Percentiles rank a stretch among this genome's conserved stretches.
Evolutionary conservation across 2,797 vertebrate genomes (phyloP).

Genomic region (Okamejei kenojei): DNA sequence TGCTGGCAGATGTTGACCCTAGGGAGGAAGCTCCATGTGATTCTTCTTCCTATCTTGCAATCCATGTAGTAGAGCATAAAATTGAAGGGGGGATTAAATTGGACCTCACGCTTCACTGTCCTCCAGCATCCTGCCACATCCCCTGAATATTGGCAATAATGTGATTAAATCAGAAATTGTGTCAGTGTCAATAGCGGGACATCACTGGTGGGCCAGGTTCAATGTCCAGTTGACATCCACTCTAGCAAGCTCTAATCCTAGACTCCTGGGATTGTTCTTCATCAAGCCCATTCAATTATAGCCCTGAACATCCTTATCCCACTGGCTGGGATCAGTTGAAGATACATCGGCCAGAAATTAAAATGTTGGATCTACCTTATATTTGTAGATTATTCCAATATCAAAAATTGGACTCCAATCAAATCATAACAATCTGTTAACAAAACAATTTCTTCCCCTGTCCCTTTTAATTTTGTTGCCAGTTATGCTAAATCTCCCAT

Average conservation of each 20-base stretch:
- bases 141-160: no score
- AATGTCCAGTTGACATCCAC: no score
- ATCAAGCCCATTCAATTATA: no score
- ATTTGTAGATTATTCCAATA: background rate
- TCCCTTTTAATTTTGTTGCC: background rate
- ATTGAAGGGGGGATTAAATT: background rate
- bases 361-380: background rate
- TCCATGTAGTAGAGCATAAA: background rate
- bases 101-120: background rate
- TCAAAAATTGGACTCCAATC: background rate
- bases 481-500: background rate
- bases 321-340: background rate
- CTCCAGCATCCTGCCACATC: background rate
- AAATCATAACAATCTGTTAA: no score
- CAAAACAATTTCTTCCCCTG: background rate
- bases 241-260: no score
- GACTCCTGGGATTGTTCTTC: no score
- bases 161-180: background rate
- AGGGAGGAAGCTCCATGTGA: background rate
- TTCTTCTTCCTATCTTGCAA: background rate
- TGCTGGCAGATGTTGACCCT: background rate
- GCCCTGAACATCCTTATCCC: background rate
- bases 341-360: background rate
- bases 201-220: background rate
- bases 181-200: background rate